phyloP scores from a whole-genome alignment of 2,113 vertebrate species.

The Platichthys flesus region DNA sequence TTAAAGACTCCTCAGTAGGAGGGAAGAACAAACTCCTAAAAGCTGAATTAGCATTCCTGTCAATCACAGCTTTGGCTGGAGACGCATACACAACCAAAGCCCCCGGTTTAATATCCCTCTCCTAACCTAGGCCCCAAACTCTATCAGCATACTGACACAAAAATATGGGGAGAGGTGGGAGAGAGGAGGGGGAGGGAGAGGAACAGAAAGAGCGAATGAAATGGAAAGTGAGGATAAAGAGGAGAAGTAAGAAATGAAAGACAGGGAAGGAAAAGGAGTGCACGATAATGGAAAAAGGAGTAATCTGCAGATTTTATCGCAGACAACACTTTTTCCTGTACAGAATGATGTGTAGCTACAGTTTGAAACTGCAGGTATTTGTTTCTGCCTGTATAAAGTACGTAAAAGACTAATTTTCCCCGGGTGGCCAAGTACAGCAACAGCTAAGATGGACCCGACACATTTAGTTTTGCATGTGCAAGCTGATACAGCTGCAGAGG shows the following conservation, averaged over 20 bases:
- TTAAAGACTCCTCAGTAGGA: constrained; percentile 67
- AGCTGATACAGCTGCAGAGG: constrained; percentile 22
- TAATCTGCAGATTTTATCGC: constrained; percentile 68
- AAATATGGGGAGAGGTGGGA: constrained; percentile 55
- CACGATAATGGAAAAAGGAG: constrained; percentile 57
- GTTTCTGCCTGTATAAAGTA: constrained; percentile 7
- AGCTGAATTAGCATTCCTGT: constrained; percentile 81
- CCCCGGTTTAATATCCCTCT: constrained; percentile 73
- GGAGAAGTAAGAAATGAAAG: constrained; percentile 63
- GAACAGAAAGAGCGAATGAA: constrained; percentile 23
- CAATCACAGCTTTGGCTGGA: constrained; percentile 63
- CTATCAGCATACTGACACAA: constrained; percentile 68
- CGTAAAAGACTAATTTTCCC: constrained; percentile 18
- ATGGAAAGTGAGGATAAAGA: constrained; percentile 50
- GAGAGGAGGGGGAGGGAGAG: background rate
- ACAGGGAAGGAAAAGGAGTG: constrained; percentile 53
- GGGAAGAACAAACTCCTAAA: constrained; percentile 70
- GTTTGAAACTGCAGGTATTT: constrained; percentile 40
- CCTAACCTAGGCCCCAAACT: constrained; percentile 68
- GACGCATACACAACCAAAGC: constrained; percentile 46
- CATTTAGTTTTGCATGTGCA: constrained; percentile 28
- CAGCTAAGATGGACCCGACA: constrained; percentile 15
- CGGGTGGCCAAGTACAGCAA: constrained; percentile 21
- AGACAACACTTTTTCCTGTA: constrained; percentile 56
- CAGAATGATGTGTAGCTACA: constrained; percentile 28